Evolutionary conservation across 2,888 invertebrate genomes (phyloP), one percentile per base, ranked within the genome.

Genomic region (Lysandra coridon): DNA sequence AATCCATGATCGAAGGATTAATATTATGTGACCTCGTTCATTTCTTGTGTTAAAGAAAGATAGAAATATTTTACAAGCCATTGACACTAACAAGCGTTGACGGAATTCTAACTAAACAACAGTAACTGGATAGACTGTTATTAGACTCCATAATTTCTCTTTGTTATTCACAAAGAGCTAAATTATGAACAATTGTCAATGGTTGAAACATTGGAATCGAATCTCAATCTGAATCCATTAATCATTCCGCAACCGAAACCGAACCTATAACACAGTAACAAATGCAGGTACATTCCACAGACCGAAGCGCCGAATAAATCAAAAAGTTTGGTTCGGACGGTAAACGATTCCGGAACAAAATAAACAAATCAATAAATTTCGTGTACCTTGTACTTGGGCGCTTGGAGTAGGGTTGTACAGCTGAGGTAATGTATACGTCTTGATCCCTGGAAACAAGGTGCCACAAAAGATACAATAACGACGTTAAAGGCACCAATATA

Each of bases 341-440:
- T 64, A 80, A 76, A 76, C 78, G 76, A 23, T 57, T 33, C 76
- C 80, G 40, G 73, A 80, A 81, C 80, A 80, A 81, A 81, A 82
- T 82, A 82, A 81, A 82, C 81, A 81, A 82, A 82, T 81, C 79
- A 82, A 82, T 81, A 82, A 82, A 82, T 80, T 80, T 73, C 73
- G 75, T 78, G 62, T 79, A 77, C 79, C 33, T 76, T 78, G 62
- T 80, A 75, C 78, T 53, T 75, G 23, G 30, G 4, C 17, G 6
- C 69, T 30, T 33, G 76, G 17, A 7, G 33, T 76, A 76, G 76
- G 76, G 76, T 17, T 76, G 53, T 4, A 30, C 4, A 49, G 49
- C 49, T 49, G 10, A 49, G 49, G 49, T 49, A 49, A 49, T 49
- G 44, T 7, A 10, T 10, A 44, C 23, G 23, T 23, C 44, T 44